These are phyloP conservation scores for Sternotherus odoratus DNA, from an alignment of 2,797 vertebrate species.

Conservation along the genomic window DNA sequence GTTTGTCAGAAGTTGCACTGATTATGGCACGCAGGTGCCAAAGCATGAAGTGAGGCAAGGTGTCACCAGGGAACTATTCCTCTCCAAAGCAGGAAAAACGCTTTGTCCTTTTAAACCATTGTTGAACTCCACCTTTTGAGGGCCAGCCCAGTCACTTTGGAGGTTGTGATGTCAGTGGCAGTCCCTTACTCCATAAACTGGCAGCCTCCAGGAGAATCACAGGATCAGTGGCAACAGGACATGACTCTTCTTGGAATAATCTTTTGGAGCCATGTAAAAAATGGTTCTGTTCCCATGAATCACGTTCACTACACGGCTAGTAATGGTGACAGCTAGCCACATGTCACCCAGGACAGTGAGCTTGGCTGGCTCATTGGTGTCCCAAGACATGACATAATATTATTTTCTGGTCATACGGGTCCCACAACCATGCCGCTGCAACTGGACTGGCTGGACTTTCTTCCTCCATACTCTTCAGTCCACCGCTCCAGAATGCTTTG, in stretches of 20 bases:
- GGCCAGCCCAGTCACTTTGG: not conserved
- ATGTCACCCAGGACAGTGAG: not conserved
- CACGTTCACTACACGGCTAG: not conserved
- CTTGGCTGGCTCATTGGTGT: not conserved
- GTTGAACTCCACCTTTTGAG: not conserved
- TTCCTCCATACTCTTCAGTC: not conserved
- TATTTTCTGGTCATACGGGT: not conserved
- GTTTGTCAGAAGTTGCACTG: not conserved
- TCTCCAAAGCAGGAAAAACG: not conserved
- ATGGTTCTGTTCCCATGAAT: not conserved
- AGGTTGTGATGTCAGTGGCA: not conserved
- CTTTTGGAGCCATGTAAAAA: not conserved
- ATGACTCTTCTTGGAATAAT: not conserved
- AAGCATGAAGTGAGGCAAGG: not conserved
- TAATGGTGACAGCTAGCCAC: not conserved
- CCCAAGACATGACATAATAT: not conserved
- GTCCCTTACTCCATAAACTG: not conserved
- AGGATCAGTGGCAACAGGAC: not conserved
- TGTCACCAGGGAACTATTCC: not conserved
- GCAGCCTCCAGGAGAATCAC: not conserved
- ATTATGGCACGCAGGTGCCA: not conserved
- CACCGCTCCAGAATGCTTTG: not conserved
- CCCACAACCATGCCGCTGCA: not conserved
- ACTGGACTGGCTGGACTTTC: no score
- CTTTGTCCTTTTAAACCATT: not conserved